A percentile compares a stretch with the other conserved stretches of the same genome.
Conservation (phyloP, 2,888 invertebrate genomes). For the Atethmia centrago region DNA sequence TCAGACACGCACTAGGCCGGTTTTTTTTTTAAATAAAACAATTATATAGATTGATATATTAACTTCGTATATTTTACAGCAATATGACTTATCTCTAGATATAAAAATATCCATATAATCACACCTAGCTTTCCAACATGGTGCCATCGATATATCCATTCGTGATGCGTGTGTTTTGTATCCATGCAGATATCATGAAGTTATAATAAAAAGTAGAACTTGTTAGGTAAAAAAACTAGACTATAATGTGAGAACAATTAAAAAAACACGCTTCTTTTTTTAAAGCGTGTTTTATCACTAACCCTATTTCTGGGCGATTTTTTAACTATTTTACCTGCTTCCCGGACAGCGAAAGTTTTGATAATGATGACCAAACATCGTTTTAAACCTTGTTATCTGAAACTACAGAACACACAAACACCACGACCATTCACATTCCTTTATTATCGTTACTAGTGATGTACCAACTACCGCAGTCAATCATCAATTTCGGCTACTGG, state of each 20-base stretch:
- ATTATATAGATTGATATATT: conserved; percentile 77
- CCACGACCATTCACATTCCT: conserved; percentile 46
- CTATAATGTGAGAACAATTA: too few species aligned
- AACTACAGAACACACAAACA: conserved; percentile 52
- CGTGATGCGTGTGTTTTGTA: conserved; percentile 67
- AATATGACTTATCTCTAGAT: conserved; percentile 87
- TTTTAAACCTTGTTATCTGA: neutral
- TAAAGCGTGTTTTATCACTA: neutral
- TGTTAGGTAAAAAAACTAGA: neutral
- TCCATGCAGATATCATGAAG: conserved; percentile 14
- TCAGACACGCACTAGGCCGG: too few species aligned
- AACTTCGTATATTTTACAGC: conserved; percentile 87
- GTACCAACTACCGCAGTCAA: conserved; percentile 51
- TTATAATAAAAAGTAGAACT: conserved; percentile 1
- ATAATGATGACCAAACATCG: neutral
- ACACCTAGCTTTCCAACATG: conserved; percentile 72
- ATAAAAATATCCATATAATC: conserved; percentile 88
- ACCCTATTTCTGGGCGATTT: neutral
- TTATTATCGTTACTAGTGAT: conserved; percentile 47
- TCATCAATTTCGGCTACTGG: conserved; percentile 27
- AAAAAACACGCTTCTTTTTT: neutral
- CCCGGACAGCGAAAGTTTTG: neutral
- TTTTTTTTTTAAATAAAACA: too few species aligned
- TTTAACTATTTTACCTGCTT: neutral
- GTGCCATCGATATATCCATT: conserved; percentile 71